Percentiles rank a stretch among this genome's conserved stretches.
Conservation (phyloP, 2,113 vertebrate species). For the Propithecus coquereli region DNA sequence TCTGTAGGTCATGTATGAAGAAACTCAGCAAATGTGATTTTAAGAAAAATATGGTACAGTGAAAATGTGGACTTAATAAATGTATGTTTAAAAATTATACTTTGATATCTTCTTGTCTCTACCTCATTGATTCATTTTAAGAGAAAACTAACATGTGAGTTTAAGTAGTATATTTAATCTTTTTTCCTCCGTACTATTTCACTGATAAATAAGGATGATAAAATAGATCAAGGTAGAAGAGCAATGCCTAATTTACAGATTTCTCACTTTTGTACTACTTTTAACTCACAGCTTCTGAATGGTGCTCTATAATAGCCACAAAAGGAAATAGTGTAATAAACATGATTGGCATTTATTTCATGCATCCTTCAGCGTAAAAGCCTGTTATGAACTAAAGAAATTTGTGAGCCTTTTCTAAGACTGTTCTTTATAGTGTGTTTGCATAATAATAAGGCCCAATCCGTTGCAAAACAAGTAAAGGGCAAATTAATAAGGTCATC, state of each 20-base stretch:
- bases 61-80: slow-evolving; percentile 22
- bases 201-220: slow-evolving; percentile 55
- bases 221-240: slow-evolving; percentile 54
- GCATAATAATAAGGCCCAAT: slow-evolving; percentile 85
- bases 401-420: slow-evolving; percentile 79
- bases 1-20: neutral
- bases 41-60: neutral
- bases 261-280: neutral
- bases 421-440: slow-evolving; percentile 78
- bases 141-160: slow-evolving; percentile 14
- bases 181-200: neutral
- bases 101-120: slow-evolving; percentile 45
- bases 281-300: slow-evolving; percentile 61
- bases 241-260: slow-evolving; percentile 30
- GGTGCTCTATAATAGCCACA: neutral
- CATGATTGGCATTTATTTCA: slow-evolving; percentile 80
- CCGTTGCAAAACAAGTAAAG: slow-evolving; percentile 84
- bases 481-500: slow-evolving; percentile 83
- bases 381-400: slow-evolving; percentile 76
- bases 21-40: slow-evolving; percentile 5
- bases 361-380: slow-evolving; percentile 74
- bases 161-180: slow-evolving; percentile 40
- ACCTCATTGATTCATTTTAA: slow-evolving; percentile 64
- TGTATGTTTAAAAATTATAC: slow-evolving; percentile 10
- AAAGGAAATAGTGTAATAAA: slow-evolving; percentile 69